phyloP scores from a whole-genome alignment of 2,797 vertebrate genomes.

The Poecilia picta region DNA sequence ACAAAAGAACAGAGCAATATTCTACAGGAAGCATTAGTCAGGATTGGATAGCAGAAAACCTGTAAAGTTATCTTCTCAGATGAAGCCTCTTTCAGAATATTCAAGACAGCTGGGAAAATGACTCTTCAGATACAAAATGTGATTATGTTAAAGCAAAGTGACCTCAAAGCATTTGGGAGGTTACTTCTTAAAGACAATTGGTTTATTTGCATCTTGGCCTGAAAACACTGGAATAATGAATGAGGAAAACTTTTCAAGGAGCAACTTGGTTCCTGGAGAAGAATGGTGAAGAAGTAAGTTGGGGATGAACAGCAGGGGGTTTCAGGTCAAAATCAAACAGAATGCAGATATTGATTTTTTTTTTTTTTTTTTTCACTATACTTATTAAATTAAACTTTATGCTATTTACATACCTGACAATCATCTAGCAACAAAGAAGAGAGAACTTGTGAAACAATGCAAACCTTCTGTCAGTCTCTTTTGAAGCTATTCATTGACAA shows the following conservation, averaged over 20 bases:
- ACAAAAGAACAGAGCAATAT: not conserved
- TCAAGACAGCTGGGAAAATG: not conserved
- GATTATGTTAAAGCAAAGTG: not conserved
- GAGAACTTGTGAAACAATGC: not conserved
- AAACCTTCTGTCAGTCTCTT: not conserved
- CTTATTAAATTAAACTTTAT: not conserved
- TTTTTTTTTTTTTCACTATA: not conserved
- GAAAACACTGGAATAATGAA: not conserved
- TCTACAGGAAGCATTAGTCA: not conserved
- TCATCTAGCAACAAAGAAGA: not conserved
- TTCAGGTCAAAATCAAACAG: not conserved
- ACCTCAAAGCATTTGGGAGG: not conserved
- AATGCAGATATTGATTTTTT: not conserved
- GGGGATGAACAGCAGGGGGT: not conserved
- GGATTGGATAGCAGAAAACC: not conserved
- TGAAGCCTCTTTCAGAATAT: not conserved
- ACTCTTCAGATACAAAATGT: not conserved
- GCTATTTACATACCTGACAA: not conserved
- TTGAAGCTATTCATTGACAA: not conserved
- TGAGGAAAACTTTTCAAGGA: not conserved
- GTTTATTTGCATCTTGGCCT: not conserved
- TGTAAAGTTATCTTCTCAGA: not conserved
- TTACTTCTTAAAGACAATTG: not conserved
- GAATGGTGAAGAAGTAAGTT: not conserved
- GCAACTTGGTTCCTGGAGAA: not conserved